Conservation (phyloP, 1,140 invertebrate genomes). For the Lycorma delicatula region DNA sequence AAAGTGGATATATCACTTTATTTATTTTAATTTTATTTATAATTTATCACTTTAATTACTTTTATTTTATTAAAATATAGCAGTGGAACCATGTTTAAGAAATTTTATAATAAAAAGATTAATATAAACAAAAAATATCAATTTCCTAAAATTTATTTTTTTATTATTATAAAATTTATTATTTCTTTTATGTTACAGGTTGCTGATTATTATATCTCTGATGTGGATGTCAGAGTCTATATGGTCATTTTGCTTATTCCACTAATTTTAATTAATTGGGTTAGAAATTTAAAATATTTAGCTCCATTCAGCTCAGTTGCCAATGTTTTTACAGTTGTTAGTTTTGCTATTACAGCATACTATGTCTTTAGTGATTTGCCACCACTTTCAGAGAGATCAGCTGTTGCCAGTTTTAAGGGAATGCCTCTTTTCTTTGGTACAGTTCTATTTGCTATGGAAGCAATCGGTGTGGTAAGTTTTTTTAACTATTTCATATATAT, state of each 20-base stretch:
- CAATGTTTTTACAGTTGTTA: constrained; percentile 52
- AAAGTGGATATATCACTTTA: too few relatives aligned
- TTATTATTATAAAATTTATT: too few relatives aligned
- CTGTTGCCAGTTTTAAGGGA: constrained; percentile 38
- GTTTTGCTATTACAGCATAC: constrained; percentile 58
- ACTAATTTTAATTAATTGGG: constrained; percentile 57
- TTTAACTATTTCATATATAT: constrained; percentile 41
- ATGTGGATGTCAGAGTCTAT: constrained; percentile 40
- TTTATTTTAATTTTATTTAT: too few relatives aligned
- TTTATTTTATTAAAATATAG: too few relatives aligned
- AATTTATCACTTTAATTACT: too few relatives aligned
- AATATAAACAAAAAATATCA: too few relatives aligned
- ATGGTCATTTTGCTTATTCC: constrained; percentile 52
- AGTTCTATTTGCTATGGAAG: constrained; percentile 55
- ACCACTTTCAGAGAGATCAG: constrained; percentile 36
- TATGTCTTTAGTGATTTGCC: constrained; percentile 55
- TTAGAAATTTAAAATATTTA: constrained; percentile 62
- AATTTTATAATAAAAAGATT: too few relatives aligned
- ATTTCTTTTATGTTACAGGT: constrained; percentile 35
- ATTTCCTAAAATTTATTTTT: neutral
- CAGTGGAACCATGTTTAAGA: too few relatives aligned
- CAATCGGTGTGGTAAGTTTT: constrained; percentile 54
- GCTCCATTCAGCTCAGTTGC: constrained; percentile 66
- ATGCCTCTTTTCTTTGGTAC: constrained; percentile 56
- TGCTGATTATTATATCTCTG: constrained; percentile 40